Conservation (phyloP, 2,888 invertebrate genomes). For the Rhamnusium bicolor region DNA sequence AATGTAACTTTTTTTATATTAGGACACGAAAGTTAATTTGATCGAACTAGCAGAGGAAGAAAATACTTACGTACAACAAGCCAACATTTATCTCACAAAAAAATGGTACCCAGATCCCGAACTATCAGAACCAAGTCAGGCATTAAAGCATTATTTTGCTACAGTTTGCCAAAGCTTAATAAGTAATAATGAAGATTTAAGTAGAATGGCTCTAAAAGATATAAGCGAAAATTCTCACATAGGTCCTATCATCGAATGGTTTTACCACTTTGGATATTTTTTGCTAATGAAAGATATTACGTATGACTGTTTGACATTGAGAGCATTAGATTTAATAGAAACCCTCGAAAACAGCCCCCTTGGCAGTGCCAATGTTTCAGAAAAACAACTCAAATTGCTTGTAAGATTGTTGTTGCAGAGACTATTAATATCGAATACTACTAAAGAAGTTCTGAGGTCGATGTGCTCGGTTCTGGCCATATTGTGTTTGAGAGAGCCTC, state of each 20-base stretch:
- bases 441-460: slow-evolving; percentile 61
- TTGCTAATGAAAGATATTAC: slow-evolving; percentile 75
- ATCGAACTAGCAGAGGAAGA: slow-evolving; percentile 64
- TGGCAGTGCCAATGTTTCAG: slow-evolving; percentile 74
- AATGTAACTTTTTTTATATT: slow-evolving; percentile 45
- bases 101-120: slow-evolving; percentile 64
- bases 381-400: slow-evolving; percentile 71
- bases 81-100: slow-evolving; percentile 58
- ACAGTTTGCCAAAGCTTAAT: slow-evolving; percentile 71
- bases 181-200: slow-evolving; percentile 72
- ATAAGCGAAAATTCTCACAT: slow-evolving; percentile 75
- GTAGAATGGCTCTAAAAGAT: slow-evolving; percentile 74
- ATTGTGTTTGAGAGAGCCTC: slow-evolving; percentile 61
- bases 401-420: slow-evolving; percentile 65
- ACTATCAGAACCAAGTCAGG: slow-evolving; percentile 50
- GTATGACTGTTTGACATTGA: slow-evolving; percentile 66
- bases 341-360: slow-evolving; percentile 76
- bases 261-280: slow-evolving; percentile 76
- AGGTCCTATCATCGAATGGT: slow-evolving; percentile 76
- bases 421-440: slow-evolving; percentile 59
- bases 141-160: slow-evolving; percentile 63
- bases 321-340: slow-evolving; percentile 74
- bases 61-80: slow-evolving; percentile 60
- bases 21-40: slow-evolving; percentile 61
- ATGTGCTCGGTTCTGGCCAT: slow-evolving; percentile 65